phyloP scores from a whole-genome alignment of 2,113 vertebrate species.

The Tragulus kanchil region DNA sequence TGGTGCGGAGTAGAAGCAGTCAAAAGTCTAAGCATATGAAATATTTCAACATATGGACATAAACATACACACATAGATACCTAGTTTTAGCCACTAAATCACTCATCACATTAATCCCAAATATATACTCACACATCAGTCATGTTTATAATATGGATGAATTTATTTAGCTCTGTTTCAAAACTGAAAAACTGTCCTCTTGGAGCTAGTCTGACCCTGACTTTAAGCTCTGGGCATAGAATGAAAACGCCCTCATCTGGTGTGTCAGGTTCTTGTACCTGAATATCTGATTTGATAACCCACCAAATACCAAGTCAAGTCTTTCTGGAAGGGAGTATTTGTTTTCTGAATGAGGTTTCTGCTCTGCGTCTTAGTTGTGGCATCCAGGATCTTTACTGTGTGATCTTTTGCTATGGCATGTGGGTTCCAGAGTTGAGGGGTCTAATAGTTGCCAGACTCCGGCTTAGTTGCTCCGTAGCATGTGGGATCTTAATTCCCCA shows the following conservation, averaged over 20 bases:
- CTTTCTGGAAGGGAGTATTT: background rate
- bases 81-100: background rate
- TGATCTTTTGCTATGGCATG: background rate
- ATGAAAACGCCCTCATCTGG: background rate
- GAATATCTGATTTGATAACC: background rate
- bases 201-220: background rate
- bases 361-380: no score
- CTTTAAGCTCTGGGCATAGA: background rate
- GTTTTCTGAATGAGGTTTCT: background rate
- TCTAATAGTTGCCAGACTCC: background rate
- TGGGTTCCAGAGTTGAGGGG: background rate
- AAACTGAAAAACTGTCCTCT: background rate
- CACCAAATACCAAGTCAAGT: background rate
- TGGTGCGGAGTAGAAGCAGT: background rate
- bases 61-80: background rate
- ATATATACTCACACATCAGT: background rate
- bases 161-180: conserved; percentile 30
- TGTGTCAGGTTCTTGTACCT: background rate
- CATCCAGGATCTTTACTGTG: no score
- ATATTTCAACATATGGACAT: background rate
- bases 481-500: background rate
- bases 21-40: background rate
- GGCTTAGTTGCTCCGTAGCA: background rate
- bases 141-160: background rate
- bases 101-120: background rate